These are phyloP conservation scores for Ips typographus DNA, from an alignment of 1,140 invertebrate species.

Conservation along the genomic window DNA sequence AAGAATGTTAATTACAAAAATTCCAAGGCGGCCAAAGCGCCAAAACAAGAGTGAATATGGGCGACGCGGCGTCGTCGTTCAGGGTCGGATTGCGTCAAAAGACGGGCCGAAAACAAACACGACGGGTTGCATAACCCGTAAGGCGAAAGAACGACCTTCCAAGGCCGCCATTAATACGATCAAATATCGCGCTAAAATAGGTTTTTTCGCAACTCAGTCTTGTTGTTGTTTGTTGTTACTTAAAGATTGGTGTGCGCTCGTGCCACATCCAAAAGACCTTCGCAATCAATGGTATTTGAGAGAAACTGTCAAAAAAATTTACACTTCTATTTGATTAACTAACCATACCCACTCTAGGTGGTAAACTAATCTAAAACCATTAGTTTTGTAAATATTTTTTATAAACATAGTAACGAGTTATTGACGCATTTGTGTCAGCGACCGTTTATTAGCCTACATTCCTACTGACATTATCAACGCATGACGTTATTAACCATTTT, in stretches of 20 bases:
- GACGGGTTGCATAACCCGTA: constrained; percentile 7
- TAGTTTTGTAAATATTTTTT: too few relatives aligned
- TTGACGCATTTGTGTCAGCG: too few relatives aligned
- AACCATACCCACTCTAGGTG: too few relatives aligned
- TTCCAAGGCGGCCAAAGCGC: constrained; percentile 29
- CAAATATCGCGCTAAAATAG: constrained; percentile 10
- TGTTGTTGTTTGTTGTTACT: not conserved
- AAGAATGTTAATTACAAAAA: constrained; percentile 33
- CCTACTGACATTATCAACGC: not conserved
- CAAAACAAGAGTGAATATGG: constrained; percentile 29
- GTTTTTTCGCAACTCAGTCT: constrained; percentile 1
- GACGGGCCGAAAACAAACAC: constrained; percentile 21
- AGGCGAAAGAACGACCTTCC: constrained; percentile 32
- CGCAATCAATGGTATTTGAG: too few relatives aligned
- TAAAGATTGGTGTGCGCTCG: too few relatives aligned
- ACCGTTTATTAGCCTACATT: not conserved
- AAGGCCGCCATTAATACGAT: constrained; percentile 18
- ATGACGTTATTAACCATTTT: too few relatives aligned
- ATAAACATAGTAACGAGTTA: too few relatives aligned
- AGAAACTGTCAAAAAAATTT: too few relatives aligned
- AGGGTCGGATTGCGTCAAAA: constrained; percentile 18
- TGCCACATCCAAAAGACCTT: too few relatives aligned
- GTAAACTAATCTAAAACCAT: too few relatives aligned
- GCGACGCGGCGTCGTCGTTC: constrained; percentile 16
- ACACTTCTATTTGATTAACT: too few relatives aligned